Evolutionary conservation across 2,797 vertebrate genomes (phyloP).

Genomic region (Trichosurus vulpecula): DNA sequence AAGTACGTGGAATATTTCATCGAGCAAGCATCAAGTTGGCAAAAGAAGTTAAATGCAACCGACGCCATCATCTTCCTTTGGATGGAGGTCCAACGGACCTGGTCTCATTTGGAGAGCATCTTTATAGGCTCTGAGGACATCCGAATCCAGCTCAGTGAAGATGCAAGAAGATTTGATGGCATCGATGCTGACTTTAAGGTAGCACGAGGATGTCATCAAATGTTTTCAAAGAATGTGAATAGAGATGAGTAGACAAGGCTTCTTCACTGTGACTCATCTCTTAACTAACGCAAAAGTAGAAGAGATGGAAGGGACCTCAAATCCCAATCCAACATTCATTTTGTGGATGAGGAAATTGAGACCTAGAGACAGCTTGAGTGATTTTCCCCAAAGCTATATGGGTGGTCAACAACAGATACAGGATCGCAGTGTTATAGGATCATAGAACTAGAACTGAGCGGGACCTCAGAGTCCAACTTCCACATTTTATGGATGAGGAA

Average conservation of each 20-base stretch:
- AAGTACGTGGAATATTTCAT: constrained; percentile 87
- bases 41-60: constrained; percentile 85
- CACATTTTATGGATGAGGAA: not conserved
- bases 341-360: not conserved
- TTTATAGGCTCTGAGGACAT: constrained; percentile 88
- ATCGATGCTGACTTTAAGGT: constrained; percentile 90
- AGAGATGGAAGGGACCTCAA: not conserved
- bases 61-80: constrained; percentile 87
- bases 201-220: not conserved
- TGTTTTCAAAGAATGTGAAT: not conserved
- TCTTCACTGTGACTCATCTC: no score
- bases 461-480: not conserved
- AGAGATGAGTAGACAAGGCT: not conserved
- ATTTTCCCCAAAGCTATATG: not conserved
- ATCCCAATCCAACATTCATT: not conserved
- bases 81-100: constrained; percentile 87
- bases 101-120: constrained; percentile 88
- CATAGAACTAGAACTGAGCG: not conserved
- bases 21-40: constrained; percentile 85
- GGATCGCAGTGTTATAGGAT: not conserved
- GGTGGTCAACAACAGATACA: not conserved
- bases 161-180: constrained; percentile 81
- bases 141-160: constrained; percentile 86
- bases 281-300: not conserved
- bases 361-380: not conserved